Conservation (phyloP, 2,888 invertebrate species). For the Caenorhabditis panamensis region DNA sequence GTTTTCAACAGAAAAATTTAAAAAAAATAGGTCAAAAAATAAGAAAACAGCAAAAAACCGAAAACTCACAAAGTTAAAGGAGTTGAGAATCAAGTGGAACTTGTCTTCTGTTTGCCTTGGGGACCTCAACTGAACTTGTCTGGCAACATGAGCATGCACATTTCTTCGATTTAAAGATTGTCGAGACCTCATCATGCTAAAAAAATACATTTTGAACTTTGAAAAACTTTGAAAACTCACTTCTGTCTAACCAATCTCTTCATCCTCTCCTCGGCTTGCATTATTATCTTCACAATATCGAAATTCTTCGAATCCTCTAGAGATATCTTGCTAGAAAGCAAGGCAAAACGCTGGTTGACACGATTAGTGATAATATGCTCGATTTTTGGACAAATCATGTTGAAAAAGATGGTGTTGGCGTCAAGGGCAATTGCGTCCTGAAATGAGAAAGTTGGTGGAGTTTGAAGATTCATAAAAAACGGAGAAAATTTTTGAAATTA, state of each 20-base stretch:
- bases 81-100: slow-evolving; percentile 63
- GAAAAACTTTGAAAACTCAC: slow-evolving; percentile 15
- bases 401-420: slow-evolving; percentile 58
- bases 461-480: too few species aligned
- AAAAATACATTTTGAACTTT: neutral
- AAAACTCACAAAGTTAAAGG: slow-evolving; percentile 67
- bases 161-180: slow-evolving; percentile 25
- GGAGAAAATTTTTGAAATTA: too few species aligned
- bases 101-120: slow-evolving; percentile 34
- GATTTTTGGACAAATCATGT: slow-evolving; percentile 64
- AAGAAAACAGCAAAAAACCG: too few species aligned
- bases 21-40: too few species aligned
- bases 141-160: slow-evolving; percentile 47
- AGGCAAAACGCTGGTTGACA: slow-evolving; percentile 75
- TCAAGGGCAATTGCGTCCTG: slow-evolving; percentile 60
- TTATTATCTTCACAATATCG: slow-evolving; percentile 73
- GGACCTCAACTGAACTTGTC: slow-evolving; percentile 11
- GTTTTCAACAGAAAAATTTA: too few species aligned
- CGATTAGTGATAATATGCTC: slow-evolving; percentile 62
- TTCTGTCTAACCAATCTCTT: slow-evolving; percentile 56
- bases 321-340: slow-evolving; percentile 73
- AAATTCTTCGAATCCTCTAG: slow-evolving; percentile 75
- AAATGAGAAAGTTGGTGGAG: neutral
- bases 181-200: slow-evolving; percentile 21
- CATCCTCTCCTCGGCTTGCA: slow-evolving; percentile 62